phyloP scores from a whole-genome alignment of 2,113 vertebrate genomes.

The Microcebus tavaratra region DNA sequence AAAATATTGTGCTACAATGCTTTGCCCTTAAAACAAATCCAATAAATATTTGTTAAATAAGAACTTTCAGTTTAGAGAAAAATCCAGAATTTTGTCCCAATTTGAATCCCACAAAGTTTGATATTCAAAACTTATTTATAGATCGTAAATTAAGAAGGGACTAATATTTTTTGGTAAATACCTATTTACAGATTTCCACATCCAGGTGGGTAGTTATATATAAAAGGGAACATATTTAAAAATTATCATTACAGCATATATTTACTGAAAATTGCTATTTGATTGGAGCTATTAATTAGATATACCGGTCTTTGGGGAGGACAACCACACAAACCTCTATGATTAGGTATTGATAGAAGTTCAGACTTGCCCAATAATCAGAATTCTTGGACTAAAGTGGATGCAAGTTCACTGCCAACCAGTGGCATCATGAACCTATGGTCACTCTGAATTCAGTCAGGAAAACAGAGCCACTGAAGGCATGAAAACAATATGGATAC shows the following conservation, averaged over 20 bases:
- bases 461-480: neutral
- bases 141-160: neutral
- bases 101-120: neutral
- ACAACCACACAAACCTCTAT: neutral
- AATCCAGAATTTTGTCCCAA: neutral
- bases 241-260: neutral
- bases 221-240: neutral
- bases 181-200: neutral
- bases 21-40: neutral
- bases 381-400: neutral
- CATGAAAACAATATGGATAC: too few relatives aligned
- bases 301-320: neutral
- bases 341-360: neutral
- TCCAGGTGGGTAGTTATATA: neutral
- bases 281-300: neutral
- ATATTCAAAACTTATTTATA: neutral
- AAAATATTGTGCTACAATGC: neutral
- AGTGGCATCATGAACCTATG: neutral
- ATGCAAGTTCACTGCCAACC: neutral
- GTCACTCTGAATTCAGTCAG: neutral
- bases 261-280: neutral
- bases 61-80: neutral
- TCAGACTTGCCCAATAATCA: neutral
- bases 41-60: neutral
- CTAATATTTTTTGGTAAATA: neutral